These are phyloP conservation scores for Mactra quadrangularis DNA, from an alignment of 1,140 invertebrate species.

Conservation along the genomic window DNA sequence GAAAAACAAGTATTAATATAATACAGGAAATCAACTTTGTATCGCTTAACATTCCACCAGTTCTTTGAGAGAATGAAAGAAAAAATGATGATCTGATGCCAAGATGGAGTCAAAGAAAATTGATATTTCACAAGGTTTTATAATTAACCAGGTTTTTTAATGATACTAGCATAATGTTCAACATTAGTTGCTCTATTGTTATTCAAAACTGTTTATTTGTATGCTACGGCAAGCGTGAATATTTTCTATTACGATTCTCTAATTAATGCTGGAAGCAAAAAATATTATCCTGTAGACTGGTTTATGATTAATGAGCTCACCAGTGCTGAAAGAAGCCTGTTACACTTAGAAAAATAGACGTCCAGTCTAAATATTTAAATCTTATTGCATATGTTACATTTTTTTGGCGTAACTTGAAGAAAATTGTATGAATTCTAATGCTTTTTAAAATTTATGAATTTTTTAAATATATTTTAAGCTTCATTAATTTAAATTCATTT, in stretches of 20 bases:
- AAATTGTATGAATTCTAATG: no score
- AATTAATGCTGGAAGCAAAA: slow-evolving; percentile 39
- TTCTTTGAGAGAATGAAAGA: slow-evolving; percentile 24
- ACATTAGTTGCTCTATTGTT: slow-evolving; percentile 53
- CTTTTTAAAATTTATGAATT: no score
- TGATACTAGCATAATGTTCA: slow-evolving; percentile 45
- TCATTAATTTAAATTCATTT: no score
- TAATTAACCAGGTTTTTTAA: slow-evolving; percentile 52
- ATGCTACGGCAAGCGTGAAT: slow-evolving; percentile 52
- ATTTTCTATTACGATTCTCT: slow-evolving; percentile 59
- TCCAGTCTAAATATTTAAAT: no score
- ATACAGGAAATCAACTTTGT: no score
- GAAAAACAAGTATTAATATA: no score
- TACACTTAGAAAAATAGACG: no score
- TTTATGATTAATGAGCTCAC: slow-evolving; percentile 29
- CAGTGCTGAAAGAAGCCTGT: no score
- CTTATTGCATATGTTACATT: no score
- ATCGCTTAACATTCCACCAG: slow-evolving; percentile 18
- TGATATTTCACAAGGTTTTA: slow-evolving; percentile 17
- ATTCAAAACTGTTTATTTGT: slow-evolving; percentile 60
- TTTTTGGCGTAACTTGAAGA: no score
- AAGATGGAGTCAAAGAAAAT: slow-evolving; percentile 9
- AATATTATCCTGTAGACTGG: slow-evolving; percentile 15
- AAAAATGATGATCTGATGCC: slow-evolving; percentile 16
- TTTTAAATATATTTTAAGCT: no score